Evolutionary conservation across 2,888 invertebrate genomes (phyloP).

Genomic region (Drosophila subsilvestris): DNA sequence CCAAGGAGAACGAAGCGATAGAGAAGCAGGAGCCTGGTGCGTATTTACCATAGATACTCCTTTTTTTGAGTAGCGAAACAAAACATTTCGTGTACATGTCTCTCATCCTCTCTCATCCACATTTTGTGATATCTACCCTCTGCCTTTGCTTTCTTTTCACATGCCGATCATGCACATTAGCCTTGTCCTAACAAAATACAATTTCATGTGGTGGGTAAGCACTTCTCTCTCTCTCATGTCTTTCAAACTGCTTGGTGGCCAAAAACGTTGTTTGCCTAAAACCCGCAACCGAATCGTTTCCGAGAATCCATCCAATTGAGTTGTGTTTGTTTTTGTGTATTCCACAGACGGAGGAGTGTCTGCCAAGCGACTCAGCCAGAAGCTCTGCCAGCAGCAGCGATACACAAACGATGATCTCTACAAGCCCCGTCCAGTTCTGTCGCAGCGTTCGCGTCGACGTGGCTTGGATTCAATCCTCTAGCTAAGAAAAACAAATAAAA

Average conservation of each 20-base stretch:
- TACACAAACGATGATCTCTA: slow-evolving; percentile 90
- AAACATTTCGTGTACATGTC: not conserved
- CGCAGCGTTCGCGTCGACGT: slow-evolving; percentile 85
- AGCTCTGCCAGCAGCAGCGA: slow-evolving; percentile 85
- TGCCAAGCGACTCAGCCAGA: slow-evolving; percentile 59
- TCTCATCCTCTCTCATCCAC: slow-evolving; percentile 21
- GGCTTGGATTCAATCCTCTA: slow-evolving; percentile 76
- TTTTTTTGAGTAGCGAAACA: not conserved
- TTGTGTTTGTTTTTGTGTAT: not conserved
- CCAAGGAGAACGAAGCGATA: slow-evolving; percentile 82
- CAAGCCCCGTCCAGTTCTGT: slow-evolving; percentile 87
- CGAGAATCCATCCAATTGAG: not conserved
- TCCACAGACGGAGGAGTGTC: slow-evolving; percentile 48
- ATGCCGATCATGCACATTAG: slow-evolving; percentile 40
- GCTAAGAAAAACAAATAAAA: slow-evolving; percentile 33
- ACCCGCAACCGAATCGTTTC: not conserved
- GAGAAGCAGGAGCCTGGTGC: slow-evolving; percentile 66
- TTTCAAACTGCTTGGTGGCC: not conserved
- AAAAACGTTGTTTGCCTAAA: not conserved
- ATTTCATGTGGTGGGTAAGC: slow-evolving; percentile 39
- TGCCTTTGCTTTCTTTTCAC: slow-evolving; percentile 42
- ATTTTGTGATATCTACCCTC: slow-evolving; percentile 23
- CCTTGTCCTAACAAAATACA: slow-evolving; percentile 2
- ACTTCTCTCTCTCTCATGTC: slow-evolving; percentile 4
- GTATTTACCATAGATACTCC: slow-evolving; percentile 1